Percentiles rank a stretch among this genome's conserved stretches.
Evolutionary conservation across 2,888 invertebrate genomes (phyloP).

Genomic region (Entomobrya multifasciata): DNA sequence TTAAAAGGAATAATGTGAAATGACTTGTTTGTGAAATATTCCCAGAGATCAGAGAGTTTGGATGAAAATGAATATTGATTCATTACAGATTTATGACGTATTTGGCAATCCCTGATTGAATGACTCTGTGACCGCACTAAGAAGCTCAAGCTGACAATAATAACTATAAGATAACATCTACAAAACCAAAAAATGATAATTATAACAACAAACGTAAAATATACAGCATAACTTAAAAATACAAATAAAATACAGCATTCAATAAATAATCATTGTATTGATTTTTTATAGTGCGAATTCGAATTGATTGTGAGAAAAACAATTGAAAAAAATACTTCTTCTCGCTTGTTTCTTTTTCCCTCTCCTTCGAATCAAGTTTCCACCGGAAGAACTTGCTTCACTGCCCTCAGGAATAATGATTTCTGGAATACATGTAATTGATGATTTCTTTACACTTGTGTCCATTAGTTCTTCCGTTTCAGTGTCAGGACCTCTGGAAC

Average conservation of each 20-base stretch:
- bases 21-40: background rate
- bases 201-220: slow-evolving; percentile 55
- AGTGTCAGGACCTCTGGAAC: slow-evolving; percentile 57
- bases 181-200: slow-evolving; percentile 34
- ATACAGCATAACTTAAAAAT: slow-evolving; percentile 32
- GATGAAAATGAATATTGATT: background rate
- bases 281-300: slow-evolving; percentile 33
- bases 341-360: slow-evolving; percentile 66
- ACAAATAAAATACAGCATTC: slow-evolving; percentile 22
- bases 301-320: slow-evolving; percentile 4
- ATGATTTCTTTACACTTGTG: background rate
- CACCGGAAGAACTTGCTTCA: slow-evolving; percentile 21
- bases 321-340: slow-evolving; percentile 68
- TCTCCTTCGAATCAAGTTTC: slow-evolving; percentile 51
- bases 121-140: slow-evolving; percentile 77
- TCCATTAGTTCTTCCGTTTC: slow-evolving; percentile 66
- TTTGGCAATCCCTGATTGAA: slow-evolving; percentile 41
- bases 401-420: slow-evolving; percentile 67
- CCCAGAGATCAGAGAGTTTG: too few species aligned
- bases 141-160: slow-evolving; percentile 79
- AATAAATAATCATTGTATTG: slow-evolving; percentile 20
- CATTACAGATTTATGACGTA: background rate
- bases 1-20: slow-evolving; percentile 5
- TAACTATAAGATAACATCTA: slow-evolving; percentile 46
- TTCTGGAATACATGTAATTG: slow-evolving; percentile 41